phyloP scores from a whole-genome alignment of 2,888 invertebrate genomes.

The Himalopsyche anomala region DNA sequence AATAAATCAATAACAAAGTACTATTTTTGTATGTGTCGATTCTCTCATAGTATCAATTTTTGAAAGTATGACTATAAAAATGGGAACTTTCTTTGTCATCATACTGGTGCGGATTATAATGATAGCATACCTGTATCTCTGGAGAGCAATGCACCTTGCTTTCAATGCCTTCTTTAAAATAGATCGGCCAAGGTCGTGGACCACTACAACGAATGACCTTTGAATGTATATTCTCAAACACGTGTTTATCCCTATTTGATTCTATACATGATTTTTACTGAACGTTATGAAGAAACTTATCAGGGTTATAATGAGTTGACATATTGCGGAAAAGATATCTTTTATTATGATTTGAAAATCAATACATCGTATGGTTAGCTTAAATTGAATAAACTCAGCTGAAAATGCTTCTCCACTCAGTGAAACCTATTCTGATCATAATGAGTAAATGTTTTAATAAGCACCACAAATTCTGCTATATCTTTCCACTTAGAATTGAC shows the following conservation, averaged over 20 bases:
- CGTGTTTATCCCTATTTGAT: not conserved
- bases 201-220: not conserved
- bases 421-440: too few species aligned
- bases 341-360: too few species aligned
- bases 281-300: not conserved
- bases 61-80: not conserved
- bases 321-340: too few species aligned
- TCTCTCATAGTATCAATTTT: not conserved
- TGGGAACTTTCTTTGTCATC: not conserved
- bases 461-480: too few species aligned
- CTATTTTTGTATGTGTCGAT: not conserved
- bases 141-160: not conserved
- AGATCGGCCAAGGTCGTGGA: slow-evolving; percentile 26
- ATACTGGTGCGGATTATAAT: not conserved
- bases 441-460: too few species aligned
- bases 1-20: too few species aligned
- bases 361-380: too few species aligned
- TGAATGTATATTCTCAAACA: not conserved
- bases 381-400: too few species aligned
- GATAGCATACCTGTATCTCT: not conserved
- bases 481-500: too few species aligned
- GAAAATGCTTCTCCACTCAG: too few species aligned
- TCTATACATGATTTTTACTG: not conserved
- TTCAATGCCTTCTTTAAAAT: not conserved
- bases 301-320: too few species aligned